Conservation (phyloP, 2,797 vertebrate genomes). For the Crax fasciolata region DNA sequence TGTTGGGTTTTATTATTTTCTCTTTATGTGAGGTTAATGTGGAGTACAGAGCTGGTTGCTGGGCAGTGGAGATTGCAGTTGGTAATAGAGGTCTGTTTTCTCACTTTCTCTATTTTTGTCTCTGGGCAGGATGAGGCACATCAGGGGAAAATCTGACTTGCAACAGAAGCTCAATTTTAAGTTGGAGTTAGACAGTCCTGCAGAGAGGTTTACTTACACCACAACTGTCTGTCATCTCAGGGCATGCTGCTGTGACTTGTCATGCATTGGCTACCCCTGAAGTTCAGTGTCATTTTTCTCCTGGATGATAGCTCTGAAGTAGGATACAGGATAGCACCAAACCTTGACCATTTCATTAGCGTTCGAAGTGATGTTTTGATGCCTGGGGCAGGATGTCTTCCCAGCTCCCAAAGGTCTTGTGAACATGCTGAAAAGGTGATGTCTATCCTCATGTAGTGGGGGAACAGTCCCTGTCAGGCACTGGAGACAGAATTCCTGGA, state of each 20-base stretch:
- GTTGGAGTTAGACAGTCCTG: conserved; percentile 48
- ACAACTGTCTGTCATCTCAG: conserved; percentile 6
- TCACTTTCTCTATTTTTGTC: conserved; percentile 77
- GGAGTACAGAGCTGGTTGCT: conserved; percentile 36
- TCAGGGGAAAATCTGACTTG: conserved; percentile 67
- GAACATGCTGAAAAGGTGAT: not conserved
- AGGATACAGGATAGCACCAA: not conserved
- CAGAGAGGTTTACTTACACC: conserved; percentile 22
- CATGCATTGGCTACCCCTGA: not conserved
- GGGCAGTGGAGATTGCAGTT: conserved; percentile 56
- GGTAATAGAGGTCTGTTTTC: conserved; percentile 78
- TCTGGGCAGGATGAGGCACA: conserved; percentile 69
- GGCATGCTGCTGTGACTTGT: not conserved
- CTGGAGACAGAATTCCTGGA: not conserved
- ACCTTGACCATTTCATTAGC: not conserved
- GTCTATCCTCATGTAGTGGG: not conserved
- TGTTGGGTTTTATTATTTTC: conserved; percentile 73
- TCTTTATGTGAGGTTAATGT: conserved; percentile 41
- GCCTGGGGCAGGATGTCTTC: not conserved
- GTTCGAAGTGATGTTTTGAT: not conserved
- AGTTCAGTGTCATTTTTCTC: not conserved
- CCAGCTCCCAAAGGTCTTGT: not conserved
- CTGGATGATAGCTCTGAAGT: not conserved
- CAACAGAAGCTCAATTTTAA: conserved; percentile 39
- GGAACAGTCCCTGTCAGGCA: not conserved